These are phyloP conservation scores for Sciurus niger DNA, from an alignment of 2,113 vertebrate species.

Conservation along the genomic window DNA sequence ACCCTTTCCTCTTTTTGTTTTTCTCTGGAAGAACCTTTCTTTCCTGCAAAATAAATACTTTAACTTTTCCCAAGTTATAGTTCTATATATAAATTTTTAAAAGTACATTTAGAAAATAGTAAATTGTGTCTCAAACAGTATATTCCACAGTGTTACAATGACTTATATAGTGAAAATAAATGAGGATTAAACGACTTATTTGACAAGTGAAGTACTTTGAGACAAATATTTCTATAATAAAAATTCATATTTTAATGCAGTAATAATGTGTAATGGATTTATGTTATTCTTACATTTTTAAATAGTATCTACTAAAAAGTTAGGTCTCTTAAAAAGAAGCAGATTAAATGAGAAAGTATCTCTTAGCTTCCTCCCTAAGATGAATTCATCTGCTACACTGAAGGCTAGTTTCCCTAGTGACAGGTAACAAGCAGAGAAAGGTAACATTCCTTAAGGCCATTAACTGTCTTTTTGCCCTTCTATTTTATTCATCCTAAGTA, in stretches of 20 bases:
- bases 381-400: background rate
- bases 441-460: background rate
- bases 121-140: no score
- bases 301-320: background rate
- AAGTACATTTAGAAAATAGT: background rate
- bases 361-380: background rate
- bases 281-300: slow-evolving; percentile 10
- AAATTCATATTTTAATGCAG: background rate
- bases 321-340: background rate
- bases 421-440: background rate
- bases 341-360: background rate
- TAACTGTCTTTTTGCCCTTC: background rate
- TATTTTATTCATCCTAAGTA: background rate
- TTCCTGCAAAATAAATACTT: background rate
- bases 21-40: background rate
- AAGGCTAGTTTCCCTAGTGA: background rate
- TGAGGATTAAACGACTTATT: background rate
- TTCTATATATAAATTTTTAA: background rate
- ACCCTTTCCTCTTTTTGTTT: background rate
- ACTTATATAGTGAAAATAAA: slow-evolving; percentile 35
- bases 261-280: background rate
- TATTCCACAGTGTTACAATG: background rate
- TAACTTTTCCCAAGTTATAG: background rate
- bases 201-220: background rate
- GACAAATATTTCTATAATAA: background rate